Conservation (phyloP, 2,888 invertebrate species). For the Lathronympha strigana region DNA sequence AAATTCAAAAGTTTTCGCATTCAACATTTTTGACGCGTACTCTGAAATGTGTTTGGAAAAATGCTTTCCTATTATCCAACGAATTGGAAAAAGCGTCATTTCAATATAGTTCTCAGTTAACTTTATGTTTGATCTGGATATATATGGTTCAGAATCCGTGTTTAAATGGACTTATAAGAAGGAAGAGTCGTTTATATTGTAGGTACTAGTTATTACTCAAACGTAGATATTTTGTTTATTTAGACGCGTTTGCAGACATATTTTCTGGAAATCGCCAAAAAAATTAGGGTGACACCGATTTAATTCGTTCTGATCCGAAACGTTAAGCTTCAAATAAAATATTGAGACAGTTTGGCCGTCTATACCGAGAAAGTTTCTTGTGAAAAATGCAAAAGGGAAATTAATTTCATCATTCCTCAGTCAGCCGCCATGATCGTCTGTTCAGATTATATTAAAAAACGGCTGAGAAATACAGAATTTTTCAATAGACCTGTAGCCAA, state of each 20-base stretch:
- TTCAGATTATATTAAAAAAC: slow-evolving; percentile 38
- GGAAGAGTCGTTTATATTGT: too few species aligned
- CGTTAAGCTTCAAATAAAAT: not conserved
- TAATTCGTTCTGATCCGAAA: too few species aligned
- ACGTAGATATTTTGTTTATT: too few species aligned
- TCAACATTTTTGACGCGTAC: slow-evolving; percentile 4
- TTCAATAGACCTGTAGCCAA: slow-evolving; percentile 37
- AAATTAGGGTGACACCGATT: too few species aligned
- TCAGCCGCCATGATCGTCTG: slow-evolving; percentile 30
- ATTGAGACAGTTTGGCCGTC: slow-evolving; percentile 5
- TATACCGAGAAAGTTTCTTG: slow-evolving; percentile 25
- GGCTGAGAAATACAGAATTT: slow-evolving; percentile 40
- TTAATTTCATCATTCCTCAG: slow-evolving; percentile 37
- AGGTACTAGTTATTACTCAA: too few species aligned
- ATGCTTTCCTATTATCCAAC: not conserved
- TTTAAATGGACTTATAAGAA: too few species aligned
- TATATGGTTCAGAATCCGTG: too few species aligned
- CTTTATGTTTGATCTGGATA: not conserved
- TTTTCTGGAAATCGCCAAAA: too few species aligned
- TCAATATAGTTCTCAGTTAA: not conserved
- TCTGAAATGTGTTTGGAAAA: not conserved
- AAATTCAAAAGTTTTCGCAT: slow-evolving; percentile 22
- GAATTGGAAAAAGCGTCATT: slow-evolving; percentile 1
- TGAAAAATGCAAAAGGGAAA: slow-evolving; percentile 40
- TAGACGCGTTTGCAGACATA: too few species aligned